These are phyloP conservation scores for Rhincodon typus DNA, from an alignment of 2,797 vertebrate species.

Conservation along the genomic window DNA sequence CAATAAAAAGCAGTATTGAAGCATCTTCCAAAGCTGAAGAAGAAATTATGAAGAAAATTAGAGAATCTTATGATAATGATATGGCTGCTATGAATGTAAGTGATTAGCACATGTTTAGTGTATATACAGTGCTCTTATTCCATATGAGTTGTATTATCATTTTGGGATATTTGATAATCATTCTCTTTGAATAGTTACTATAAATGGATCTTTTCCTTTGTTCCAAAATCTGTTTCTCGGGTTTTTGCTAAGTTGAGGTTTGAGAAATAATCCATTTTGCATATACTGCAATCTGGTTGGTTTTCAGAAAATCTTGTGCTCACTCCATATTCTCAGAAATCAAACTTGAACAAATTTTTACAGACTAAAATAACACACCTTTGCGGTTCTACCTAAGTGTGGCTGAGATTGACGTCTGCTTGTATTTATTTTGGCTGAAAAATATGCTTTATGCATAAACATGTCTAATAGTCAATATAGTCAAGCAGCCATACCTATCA, in stretches of 20 bases:
- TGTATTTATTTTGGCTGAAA: background rate
- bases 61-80: conserved; percentile 94
- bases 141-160: background rate
- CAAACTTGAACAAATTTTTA: background rate
- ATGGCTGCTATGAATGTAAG: conserved; percentile 98
- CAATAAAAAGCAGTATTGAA: conserved; percentile 82
- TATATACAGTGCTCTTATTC: background rate
- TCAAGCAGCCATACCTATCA: background rate
- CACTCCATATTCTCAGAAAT: background rate
- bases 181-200: background rate
- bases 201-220: background rate
- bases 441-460: background rate
- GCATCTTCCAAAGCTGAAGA: conserved; percentile 82
- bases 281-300: background rate
- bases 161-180: background rate
- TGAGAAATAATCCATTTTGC: background rate
- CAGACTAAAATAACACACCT: background rate
- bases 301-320: background rate
- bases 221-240: background rate
- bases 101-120: conserved; percentile 29
- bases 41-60: conserved; percentile 97
- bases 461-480: background rate
- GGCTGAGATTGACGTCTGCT: background rate
- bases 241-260: background rate
- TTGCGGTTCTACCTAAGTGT: background rate